Evolutionary conservation across 2,113 vertebrate species (phyloP), one percentile per base, ranked within the genome.

Genomic region (Micronycteris hirsuta): DNA sequence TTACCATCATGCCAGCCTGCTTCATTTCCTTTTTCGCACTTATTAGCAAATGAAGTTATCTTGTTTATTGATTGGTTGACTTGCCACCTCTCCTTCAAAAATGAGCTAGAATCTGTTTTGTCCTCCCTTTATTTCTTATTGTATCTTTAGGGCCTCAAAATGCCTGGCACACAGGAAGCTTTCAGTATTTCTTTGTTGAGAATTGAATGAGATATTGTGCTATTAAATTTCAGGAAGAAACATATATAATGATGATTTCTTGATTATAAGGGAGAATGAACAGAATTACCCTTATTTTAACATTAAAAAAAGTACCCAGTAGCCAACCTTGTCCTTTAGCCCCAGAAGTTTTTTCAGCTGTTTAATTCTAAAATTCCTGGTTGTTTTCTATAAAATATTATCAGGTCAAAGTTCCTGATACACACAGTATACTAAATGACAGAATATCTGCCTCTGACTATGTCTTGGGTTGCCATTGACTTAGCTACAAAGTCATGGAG

Each of bases 221-320:
- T 65, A 92, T 73, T 73, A 14, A 81, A 94, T 94, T 94, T 86
- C n/a, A 89, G 80, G 58, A 73, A 87, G 58, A 86, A 95, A 74
- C 38, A 36, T 38, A 67, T 49, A 15, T 63, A 76, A 56, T 56
- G 56, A 76, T 81, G 14, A 74, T 70, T 85, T 90, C 28, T 93
- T 58, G 38, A 74, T 56, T 56, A 36, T 70, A 76, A 76, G 65
- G 41, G 24, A 70, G 4, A 91, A 10, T 81, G 19, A 88, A 43
- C 13, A 80, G 15, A 86, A 84, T 80, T 89, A 81, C 7, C 16
- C 0, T n/a, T 61, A 17, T 82, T 78, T 85, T 43, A 76, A 4
- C 2, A 11, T 92, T 89, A 15, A 87, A 58, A 56, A 56, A 83
- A 74, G 3, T 67, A 7, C 22, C 41, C 52, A 24, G 26, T 68